These are phyloP conservation scores for Hydractinia symbiolongicarpus DNA, from an alignment of 30 jellyfish, hydroid and myxozoan genomes.

Conservation along the genomic window DNA sequence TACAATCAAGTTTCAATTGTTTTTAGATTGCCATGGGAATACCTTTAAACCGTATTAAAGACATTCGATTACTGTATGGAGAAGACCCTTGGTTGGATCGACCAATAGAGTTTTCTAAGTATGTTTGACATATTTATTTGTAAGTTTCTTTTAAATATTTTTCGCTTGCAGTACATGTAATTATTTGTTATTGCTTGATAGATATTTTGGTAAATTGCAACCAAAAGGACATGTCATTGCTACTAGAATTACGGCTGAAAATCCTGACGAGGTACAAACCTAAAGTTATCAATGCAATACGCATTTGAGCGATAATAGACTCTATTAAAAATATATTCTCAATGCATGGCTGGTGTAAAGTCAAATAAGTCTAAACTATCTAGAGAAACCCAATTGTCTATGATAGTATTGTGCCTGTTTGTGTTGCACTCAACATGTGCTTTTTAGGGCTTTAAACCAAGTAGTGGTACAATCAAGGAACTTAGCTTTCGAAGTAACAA, in stretches of 20 bases:
- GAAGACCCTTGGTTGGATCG: conserved; percentile 43
- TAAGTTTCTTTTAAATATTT: too few species aligned
- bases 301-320: too few species aligned
- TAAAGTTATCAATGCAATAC: too few species aligned
- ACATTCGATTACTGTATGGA: conserved; percentile 57
- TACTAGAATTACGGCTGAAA: conserved; percentile 88
- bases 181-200: background rate
- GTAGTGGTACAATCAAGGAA: conserved; percentile 88
- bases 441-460: conserved; percentile 90
- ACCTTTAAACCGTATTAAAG: conserved; percentile 78
- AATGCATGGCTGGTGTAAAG: too few species aligned
- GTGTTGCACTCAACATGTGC: background rate
- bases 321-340: too few species aligned
- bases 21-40: conserved; percentile 91
- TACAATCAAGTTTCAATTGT: background rate
- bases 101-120: conserved; percentile 53
- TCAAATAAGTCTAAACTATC: too few species aligned
- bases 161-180: too few species aligned
- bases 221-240: conserved; percentile 97
- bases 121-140: conserved; percentile 5
- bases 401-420: too few species aligned
- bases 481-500: conserved; percentile 84
- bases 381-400: too few species aligned
- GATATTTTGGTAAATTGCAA: conserved; percentile 13
- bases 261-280: conserved; percentile 83